A percentile compares a stretch with the other conserved stretches of the same genome.
Evolutionary conservation across 2,888 invertebrate species (phyloP).

Genomic region (Acleris emargana): DNA sequence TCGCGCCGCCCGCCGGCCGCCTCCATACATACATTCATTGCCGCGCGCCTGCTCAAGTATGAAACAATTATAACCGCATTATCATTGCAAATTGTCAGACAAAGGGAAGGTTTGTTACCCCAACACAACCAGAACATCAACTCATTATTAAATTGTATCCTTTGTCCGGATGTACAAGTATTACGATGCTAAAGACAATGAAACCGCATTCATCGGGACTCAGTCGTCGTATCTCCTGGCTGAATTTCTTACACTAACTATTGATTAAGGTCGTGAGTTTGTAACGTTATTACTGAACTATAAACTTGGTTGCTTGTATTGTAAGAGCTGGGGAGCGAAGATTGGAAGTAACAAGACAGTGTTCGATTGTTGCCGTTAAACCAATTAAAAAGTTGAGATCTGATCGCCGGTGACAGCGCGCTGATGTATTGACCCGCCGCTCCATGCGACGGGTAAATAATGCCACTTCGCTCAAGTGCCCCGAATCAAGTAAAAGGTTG

Average conservation of each 20-base stretch:
- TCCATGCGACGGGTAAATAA: constrained; percentile 20
- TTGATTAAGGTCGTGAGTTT: constrained; percentile 19
- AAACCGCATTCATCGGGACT: background rate
- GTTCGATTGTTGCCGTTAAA: constrained; percentile 71
- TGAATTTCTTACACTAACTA: constrained; percentile 8
- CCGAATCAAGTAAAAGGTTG: constrained; percentile 27
- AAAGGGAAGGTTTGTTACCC: constrained; percentile 3
- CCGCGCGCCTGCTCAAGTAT: constrained; percentile 53
- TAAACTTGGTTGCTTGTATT: constrained; percentile 36
- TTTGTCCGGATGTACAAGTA: no score
- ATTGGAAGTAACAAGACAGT: constrained; percentile 62
- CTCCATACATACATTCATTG: constrained; percentile 58
- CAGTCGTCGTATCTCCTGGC: constrained; percentile 1
- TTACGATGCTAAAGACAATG: background rate
- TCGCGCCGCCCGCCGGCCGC: constrained; percentile 58
- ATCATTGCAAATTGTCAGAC: constrained; percentile 41
- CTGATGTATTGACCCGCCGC: constrained; percentile 32
- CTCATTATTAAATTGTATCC: no score
- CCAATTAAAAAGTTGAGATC: constrained; percentile 76
- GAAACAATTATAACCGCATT: constrained; percentile 56
- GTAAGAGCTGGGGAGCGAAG: constrained; percentile 48
- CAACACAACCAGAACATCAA: no score
- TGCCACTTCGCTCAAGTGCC: constrained; percentile 22
- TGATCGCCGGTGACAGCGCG: constrained; percentile 55
- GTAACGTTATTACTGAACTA: constrained; percentile 29